A percentile compares a stretch with the other conserved stretches of the same genome.
phyloP scores from a whole-genome alignment of 53 echinoderm and acorn worm species.

The Echinarachnius parma region DNA sequence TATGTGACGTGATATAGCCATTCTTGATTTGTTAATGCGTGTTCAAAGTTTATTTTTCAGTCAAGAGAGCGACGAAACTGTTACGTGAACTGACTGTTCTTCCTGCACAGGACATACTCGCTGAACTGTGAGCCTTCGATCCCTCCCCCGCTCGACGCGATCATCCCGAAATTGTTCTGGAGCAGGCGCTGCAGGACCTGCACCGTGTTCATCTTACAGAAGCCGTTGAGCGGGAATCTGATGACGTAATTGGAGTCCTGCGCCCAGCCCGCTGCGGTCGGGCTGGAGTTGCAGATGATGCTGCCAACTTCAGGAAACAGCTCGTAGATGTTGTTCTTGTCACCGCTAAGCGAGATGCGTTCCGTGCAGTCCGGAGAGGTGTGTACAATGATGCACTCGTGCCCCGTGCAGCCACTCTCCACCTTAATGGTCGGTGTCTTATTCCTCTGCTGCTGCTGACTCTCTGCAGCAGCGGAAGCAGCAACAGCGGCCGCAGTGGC shows the following conservation, averaged over 20 bases:
- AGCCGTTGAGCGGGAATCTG: conserved; percentile 91
- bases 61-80: no score
- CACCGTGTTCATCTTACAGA: conserved; percentile 89
- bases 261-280: conserved; percentile 89
- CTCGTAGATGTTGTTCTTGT: conserved; percentile 89
- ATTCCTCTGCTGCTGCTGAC: conserved; percentile 30
- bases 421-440: conserved; percentile 60
- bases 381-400: conserved; percentile 92
- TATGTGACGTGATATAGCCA: no score
- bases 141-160: conserved; percentile 96
- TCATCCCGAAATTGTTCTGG: conserved; percentile 83
- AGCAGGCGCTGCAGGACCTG: conserved; percentile 92
- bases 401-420: conserved; percentile 70
- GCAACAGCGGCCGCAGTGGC: conserved; percentile 26
- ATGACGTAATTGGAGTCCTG: conserved; percentile 92
- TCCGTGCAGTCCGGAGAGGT: conserved; percentile 96
- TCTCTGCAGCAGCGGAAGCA: conserved; percentile 8
- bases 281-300: conserved; percentile 78
- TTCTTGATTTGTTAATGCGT: no score
- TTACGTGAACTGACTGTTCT: conserved; percentile 40
- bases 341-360: conserved; percentile 84
- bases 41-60: no score
- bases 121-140: conserved; percentile 96
- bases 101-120: conserved; percentile 93
- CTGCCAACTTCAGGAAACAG: conserved; percentile 95